These are phyloP conservation scores for Musca domestica DNA, from an alignment of 1,140 invertebrate species.

Conservation along the genomic window DNA sequence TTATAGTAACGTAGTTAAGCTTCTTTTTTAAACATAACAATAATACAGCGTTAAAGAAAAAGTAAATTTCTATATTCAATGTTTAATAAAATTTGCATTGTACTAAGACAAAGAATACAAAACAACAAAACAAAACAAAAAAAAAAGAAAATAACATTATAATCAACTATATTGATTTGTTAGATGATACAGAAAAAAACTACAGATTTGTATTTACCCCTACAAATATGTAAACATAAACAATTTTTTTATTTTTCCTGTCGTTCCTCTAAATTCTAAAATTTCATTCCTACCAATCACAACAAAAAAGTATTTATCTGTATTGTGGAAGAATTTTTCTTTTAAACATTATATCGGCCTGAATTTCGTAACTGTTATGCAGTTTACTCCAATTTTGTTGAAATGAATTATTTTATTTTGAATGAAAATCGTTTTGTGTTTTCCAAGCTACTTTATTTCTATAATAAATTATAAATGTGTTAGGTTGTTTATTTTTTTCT, in stretches of 20 bases:
- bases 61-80: not conserved
- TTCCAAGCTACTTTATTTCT: not conserved
- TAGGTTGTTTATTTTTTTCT: conserved; percentile 4
- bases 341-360: no score
- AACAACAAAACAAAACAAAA: not conserved
- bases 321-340: no score
- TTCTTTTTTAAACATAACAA: conserved; percentile 15
- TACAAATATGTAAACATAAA: not conserved
- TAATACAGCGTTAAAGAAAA: not conserved
- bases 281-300: no score
- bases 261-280: no score
- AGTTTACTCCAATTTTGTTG: no score
- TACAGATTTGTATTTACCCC: conserved; percentile 17
- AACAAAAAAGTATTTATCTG: no score
- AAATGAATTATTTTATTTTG: no score
- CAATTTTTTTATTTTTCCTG: no score
- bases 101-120: not conserved
- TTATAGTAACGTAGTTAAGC: conserved; percentile 3
- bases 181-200: not conserved
- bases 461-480: not conserved
- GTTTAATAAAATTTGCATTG: conserved; percentile 7
- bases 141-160: not conserved
- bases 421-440: no score
- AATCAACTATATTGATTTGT: conserved; percentile 17
- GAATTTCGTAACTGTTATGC: no score